A percentile compares a stretch with the other conserved stretches of the same genome.
phyloP scores from a whole-genome alignment of 2,888 invertebrate species.

The Choristoneura rosaceana region DNA sequence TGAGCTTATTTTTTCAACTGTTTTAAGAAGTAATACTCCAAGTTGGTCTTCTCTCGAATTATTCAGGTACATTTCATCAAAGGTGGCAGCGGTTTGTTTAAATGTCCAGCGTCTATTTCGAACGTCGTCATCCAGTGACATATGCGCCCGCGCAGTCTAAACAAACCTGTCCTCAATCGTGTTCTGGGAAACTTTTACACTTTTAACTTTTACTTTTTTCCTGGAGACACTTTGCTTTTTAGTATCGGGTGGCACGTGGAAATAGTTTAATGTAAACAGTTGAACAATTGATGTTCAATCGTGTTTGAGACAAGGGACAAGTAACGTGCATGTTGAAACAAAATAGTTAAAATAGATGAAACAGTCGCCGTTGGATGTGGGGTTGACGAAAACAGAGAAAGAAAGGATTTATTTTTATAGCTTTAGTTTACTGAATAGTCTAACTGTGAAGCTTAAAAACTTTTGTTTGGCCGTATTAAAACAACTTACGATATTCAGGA shows the following conservation, averaged over 20 bases:
- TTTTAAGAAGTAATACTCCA: not conserved
- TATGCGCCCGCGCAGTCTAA: constrained; percentile 70
- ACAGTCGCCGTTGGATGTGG: not conserved
- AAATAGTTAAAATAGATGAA: not conserved
- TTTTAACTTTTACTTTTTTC: constrained; percentile 71
- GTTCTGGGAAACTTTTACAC: constrained; percentile 80
- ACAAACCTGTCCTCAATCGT: constrained; percentile 76
- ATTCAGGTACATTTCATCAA: constrained; percentile 42
- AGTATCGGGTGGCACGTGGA: constrained; percentile 45
- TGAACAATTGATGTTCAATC: constrained; percentile 34
- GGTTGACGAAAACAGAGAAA: not conserved
- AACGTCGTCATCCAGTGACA: constrained; percentile 69
- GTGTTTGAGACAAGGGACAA: not conserved
- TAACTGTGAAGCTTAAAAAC: not conserved
- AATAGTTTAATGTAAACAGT: constrained; percentile 37
- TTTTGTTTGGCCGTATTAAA: not conserved
- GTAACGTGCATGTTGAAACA: not conserved
- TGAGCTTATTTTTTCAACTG: not conserved
- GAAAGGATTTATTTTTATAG: not conserved
- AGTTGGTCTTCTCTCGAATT: constrained; percentile 11
- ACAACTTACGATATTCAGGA: not conserved
- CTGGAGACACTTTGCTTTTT: constrained; percentile 70
- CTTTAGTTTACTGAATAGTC: not conserved
- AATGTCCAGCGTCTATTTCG: constrained; percentile 56
- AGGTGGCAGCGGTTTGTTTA: constrained; percentile 40